A percentile compares a stretch with the other conserved stretches of the same genome.
These are phyloP conservation scores for Melanophora roralis DNA, from an alignment of 2,888 invertebrate species.

Conservation along the genomic window DNA sequence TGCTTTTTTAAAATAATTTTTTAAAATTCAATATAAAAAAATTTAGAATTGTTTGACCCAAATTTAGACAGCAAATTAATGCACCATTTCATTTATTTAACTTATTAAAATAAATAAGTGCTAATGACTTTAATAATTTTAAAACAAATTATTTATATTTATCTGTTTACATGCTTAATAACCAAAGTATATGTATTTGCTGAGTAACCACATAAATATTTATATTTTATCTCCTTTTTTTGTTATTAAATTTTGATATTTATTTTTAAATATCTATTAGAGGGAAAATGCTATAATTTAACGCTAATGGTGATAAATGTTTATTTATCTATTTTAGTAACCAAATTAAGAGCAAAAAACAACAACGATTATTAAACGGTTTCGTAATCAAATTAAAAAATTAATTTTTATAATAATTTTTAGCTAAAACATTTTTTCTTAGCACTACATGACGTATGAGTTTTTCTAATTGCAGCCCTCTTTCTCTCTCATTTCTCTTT, in stretches of 20 bases:
- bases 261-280: background rate
- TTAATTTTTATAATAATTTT: slow-evolving; percentile 3
- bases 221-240: background rate
- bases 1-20: no score
- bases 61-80: no score
- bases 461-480: background rate
- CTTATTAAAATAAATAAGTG: no score
- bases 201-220: background rate
- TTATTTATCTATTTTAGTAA: slow-evolving; percentile 6
- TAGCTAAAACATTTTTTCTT: slow-evolving; percentile 13
- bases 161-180: no score
- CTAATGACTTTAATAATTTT: no score
- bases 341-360: background rate
- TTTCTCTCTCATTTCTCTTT: background rate
- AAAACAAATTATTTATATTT: no score
- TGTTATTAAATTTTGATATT: background rate
- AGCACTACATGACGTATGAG: slow-evolving; percentile 39
- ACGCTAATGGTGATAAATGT: slow-evolving; percentile 47
- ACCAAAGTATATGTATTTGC: background rate
- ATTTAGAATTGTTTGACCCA: no score
- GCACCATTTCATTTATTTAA: no score
- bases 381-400: slow-evolving; percentile 17
- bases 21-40: no score
- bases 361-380: background rate
- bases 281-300: slow-evolving; percentile 21